A percentile compares a stretch with the other conserved stretches of the same genome.
Evolutionary conservation across 2,888 invertebrate species (phyloP).

Genomic region (Sycophila texana): DNA sequence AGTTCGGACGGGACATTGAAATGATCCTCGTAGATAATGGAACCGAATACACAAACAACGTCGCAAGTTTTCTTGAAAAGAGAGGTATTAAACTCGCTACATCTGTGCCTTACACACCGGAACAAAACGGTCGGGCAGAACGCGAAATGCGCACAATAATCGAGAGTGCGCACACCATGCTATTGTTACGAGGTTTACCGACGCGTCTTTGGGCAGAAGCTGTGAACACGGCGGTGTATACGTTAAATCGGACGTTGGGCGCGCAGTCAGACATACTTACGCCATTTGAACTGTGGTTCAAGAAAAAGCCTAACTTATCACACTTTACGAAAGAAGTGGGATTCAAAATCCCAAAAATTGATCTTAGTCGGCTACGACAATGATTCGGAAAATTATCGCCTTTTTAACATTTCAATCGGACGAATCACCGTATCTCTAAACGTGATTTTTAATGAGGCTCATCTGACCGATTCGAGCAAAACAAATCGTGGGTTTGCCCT

Average conservation of each 20-base stretch:
- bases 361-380: constrained; percentile 53
- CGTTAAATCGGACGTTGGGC: constrained; percentile 43
- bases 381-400: constrained; percentile 51
- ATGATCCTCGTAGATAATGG: constrained; percentile 49
- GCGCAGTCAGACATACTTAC: constrained; percentile 43
- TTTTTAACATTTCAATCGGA: constrained; percentile 35
- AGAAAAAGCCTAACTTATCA: constrained; percentile 49
- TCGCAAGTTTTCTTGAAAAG: constrained; percentile 26
- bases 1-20: constrained; percentile 40
- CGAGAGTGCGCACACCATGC: constrained; percentile 56
- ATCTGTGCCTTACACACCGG: constrained; percentile 57
- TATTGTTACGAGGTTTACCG: constrained; percentile 49
- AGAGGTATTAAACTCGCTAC: constrained; percentile 54
- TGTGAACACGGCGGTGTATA: constrained; percentile 49
- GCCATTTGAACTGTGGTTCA: constrained; percentile 52
- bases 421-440: constrained; percentile 44
- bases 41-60: constrained; percentile 40
- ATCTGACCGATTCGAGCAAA: no score
- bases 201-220: constrained; percentile 55
- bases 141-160: constrained; percentile 59
- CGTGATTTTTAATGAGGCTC: constrained; percentile 44
- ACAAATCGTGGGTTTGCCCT: no score
- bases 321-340: constrained; percentile 54
- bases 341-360: constrained; percentile 48
- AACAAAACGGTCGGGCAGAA: constrained; percentile 59